Evolutionary conservation across 2,888 invertebrate species (phyloP).

Genomic region (Dichetophora obliterata): DNA sequence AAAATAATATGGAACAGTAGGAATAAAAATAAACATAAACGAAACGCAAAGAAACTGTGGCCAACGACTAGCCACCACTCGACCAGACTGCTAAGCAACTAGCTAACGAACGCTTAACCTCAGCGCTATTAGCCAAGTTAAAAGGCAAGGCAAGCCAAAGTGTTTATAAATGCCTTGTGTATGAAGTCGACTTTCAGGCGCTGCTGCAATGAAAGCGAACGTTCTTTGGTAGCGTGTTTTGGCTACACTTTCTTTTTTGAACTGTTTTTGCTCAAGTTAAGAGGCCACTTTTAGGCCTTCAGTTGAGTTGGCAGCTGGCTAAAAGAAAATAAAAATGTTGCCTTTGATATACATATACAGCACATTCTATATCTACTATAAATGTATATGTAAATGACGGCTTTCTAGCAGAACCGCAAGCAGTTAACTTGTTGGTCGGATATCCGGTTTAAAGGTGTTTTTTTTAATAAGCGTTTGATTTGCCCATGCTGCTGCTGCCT

Average conservation of each 20-base stretch:
- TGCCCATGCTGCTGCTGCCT: neutral
- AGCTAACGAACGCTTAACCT: conserved; percentile 3
- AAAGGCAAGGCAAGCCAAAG: conserved; percentile 2
- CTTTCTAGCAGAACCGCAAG: neutral
- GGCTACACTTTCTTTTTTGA: neutral
- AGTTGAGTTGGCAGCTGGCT: neutral
- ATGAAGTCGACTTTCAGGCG: conserved; percentile 4
- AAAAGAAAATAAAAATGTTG: neutral
- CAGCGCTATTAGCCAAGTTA: conserved; percentile 18
- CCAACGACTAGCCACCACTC: neutral
- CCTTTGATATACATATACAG: no score
- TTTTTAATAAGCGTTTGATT: conserved; percentile 13
- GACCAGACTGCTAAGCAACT: neutral
- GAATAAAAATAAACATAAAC: neutral
- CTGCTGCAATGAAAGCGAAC: neutral
- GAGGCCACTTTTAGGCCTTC: neutral
- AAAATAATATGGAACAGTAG: neutral
- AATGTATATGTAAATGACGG: neutral
- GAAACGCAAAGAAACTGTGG: neutral
- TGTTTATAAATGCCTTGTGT: conserved; percentile 12
- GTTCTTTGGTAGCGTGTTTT: neutral
- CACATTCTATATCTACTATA: neutral
- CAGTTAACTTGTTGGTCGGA: conserved; percentile 13
- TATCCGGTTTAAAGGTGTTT: neutral
- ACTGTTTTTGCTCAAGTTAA: neutral